These are phyloP conservation scores for Actias luna DNA, from an alignment of 2,888 invertebrate species.

Conservation along the genomic window DNA sequence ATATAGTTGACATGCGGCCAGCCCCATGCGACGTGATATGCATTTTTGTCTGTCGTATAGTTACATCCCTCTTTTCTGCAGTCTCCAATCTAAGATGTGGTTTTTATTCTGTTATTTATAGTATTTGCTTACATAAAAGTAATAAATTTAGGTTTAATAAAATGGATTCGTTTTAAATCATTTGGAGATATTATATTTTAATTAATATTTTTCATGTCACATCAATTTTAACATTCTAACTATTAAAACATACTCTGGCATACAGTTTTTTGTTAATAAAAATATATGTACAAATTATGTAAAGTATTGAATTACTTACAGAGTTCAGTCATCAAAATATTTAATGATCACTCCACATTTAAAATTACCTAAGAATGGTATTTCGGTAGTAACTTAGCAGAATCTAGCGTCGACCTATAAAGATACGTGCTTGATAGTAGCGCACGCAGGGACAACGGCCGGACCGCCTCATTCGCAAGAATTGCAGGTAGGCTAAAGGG, in stretches of 20 bases:
- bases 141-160: background rate
- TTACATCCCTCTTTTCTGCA: constrained; percentile 64
- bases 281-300: background rate
- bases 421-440: constrained; percentile 74
- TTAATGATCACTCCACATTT: background rate
- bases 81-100: constrained; percentile 33
- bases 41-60: constrained; percentile 45
- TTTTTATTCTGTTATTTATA: constrained; percentile 9
- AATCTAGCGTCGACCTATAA: constrained; percentile 74
- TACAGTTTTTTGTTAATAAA: background rate
- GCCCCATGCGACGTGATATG: constrained; percentile 61
- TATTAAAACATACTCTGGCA: background rate
- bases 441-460: constrained; percentile 80
- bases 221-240: background rate
- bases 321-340: background rate
- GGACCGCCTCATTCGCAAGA: constrained; percentile 79
- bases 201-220: too few species aligned
- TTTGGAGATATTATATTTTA: too few species aligned
- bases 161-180: background rate
- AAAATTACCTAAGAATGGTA: constrained; percentile 33
- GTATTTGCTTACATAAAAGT: background rate
- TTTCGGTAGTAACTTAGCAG: constrained; percentile 45
- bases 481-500: constrained; percentile 82
- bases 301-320: background rate
- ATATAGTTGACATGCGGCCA: constrained; percentile 76